Evolutionary conservation across 2,113 vertebrate genomes (phyloP), one percentile per base, ranked within the genome.

Genomic region (Spea multiplicata): DNA sequence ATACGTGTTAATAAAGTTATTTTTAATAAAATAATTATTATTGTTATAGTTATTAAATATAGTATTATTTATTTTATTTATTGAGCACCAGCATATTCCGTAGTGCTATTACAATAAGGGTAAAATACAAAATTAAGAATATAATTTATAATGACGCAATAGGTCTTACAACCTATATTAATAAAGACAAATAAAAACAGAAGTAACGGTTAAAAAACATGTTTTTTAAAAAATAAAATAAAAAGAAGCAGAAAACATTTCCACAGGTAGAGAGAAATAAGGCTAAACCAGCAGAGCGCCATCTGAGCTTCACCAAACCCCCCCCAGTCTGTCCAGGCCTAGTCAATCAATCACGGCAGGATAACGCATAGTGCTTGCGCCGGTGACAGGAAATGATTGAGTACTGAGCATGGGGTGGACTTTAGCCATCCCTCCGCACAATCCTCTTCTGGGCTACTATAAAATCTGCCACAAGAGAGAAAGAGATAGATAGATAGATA

Each of bases 301-400:
- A 88, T 88, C 87, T 89, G 90, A 92, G 90, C 85, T 44, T 1
- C 84, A 86, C 84, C 83, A 84, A 62, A 88, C 87, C 87, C 86
- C 87, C 85, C 87, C 85, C 75, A 80, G 88, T 84, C 91, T 84
- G 85, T 86, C 88, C 87, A 87, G 87, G 84, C 88, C 90, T 84
- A 91, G 90, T 90, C 94, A 92, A 95, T 95, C 94, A 93, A 93
- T 95, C 93, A 94, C 81, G 50, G 84, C 86, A 73, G 92, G 90
- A 89, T 93, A 92, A 93, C 86, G 88, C 88, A 90, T 88, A 90
- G 88, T 88, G 89, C 90, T 88, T 91, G 91, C 90, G 84, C 88
- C 89, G 83, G 88, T 93, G 93, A 92, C 92, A 94, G 88, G 82
- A 84, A 82, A 93, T 93, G 92, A 94, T 94, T 88, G 91, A 94